Base-by-base conservation (phyloP, 1,140 invertebrate genomes). In the Drosophila truncata region DNA sequence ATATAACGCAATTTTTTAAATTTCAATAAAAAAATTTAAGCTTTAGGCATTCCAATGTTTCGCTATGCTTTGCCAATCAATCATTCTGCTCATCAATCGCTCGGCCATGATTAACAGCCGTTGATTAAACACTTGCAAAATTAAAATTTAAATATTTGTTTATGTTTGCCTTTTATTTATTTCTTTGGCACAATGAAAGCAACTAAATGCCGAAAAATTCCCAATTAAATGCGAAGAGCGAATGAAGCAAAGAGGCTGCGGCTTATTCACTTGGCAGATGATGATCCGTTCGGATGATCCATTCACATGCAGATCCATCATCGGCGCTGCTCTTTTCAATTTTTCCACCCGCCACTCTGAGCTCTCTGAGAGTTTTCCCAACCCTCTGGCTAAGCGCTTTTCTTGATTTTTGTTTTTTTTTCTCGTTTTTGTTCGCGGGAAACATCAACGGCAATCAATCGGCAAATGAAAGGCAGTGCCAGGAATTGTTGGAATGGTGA, bases 361-460 rank as follows among this genome's bases (percentile, higher is more conserved):
- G n/a, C 31, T 37, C 31, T 37, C 20, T 18, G 20, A 27, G 18
- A 20, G 18, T 42, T n/a, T 63, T 35, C 33, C 23, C 57, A 20
- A 14, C 37, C 11, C 33, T 35, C 11, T 6, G 14, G 23, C 46
- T 25, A 47, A 47, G 25, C 23, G 46, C 23, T 25, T 47, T 25
- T 47, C 8, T 4, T 46, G 8, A 16, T 16, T 14, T 23, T 23
- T 14, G 0, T 4, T 47, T 47, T 25, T 10, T 25, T 25, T 5
- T 29, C 25, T 25, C 7, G 6, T 44, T 50, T 18, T 39, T 70
- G 29, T 72, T 59, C 50, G 50, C 13, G 42, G 16, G n/a, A 71
- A 71, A 71, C 47, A 72, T 72, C 67, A 73, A 50, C 61, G 61
- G 77, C 81, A 83, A 87, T 87, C 83, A 87, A 87, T 88, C 80